Evolutionary conservation across 2,797 vertebrate genomes (phyloP).

Genomic region (Galago senegalensis): DNA sequence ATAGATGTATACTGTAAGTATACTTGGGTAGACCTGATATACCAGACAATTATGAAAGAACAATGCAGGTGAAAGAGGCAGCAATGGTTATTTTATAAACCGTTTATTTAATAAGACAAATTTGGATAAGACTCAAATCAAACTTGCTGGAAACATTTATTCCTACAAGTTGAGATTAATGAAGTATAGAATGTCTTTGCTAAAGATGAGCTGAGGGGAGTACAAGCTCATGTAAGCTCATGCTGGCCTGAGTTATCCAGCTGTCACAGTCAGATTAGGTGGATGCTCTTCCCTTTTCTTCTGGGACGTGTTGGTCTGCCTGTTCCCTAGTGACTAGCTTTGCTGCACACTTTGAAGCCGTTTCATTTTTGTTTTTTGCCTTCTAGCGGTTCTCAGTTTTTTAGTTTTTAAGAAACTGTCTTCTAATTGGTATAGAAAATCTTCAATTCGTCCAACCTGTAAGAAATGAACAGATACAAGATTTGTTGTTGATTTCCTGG

Average conservation of each 20-base stretch:
- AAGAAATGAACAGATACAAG: constrained; percentile 74
- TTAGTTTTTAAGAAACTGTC: constrained; percentile 88
- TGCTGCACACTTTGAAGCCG: constrained; percentile 80
- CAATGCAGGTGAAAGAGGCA: neutral
- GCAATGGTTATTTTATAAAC: constrained; percentile 26
- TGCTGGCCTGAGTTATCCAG: constrained; percentile 37
- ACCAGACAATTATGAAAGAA: constrained; percentile 42
- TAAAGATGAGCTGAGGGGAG: constrained; percentile 75
- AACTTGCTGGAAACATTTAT: constrained; percentile 87
- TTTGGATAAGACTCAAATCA: constrained; percentile 83
- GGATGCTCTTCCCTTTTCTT: constrained; percentile 41
- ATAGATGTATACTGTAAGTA: neutral
- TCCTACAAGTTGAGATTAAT: constrained; percentile 86
- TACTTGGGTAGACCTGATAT: neutral
- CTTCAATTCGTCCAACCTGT: constrained; percentile 88
- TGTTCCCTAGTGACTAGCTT: constrained; percentile 66
- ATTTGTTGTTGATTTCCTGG: constrained; percentile 20
- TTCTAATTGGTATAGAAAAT: constrained; percentile 88
- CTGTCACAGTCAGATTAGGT: constrained; percentile 54
- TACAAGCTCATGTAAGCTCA: constrained; percentile 67
- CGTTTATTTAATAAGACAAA: constrained; percentile 78
- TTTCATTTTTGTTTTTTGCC: constrained; percentile 86
- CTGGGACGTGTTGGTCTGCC: neutral
- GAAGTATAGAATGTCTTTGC: constrained; percentile 77
- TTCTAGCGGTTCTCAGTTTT: constrained; percentile 80